These are phyloP conservation scores for Leptopilina syphax DNA, from an alignment of 2,888 invertebrate species.

Conservation along the genomic window DNA sequence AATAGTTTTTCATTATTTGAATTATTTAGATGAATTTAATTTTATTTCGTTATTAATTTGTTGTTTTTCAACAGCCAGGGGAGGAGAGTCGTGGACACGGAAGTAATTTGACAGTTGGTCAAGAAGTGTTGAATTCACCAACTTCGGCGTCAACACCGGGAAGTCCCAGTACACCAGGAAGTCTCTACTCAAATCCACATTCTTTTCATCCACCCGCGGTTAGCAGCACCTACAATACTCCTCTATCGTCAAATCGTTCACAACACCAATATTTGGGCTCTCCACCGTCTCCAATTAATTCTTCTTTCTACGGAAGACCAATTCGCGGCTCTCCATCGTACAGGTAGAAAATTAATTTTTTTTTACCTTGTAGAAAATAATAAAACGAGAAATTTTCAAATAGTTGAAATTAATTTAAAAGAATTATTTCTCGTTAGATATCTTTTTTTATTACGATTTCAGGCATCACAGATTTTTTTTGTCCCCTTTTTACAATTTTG, in stretches of 20 bases:
- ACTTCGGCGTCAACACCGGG: constrained; percentile 69
- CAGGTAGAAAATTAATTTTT: constrained; percentile 59
- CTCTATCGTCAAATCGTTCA: constrained; percentile 60
- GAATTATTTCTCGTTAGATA: too few species aligned
- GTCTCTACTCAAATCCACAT: constrained; percentile 69
- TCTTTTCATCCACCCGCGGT: constrained; percentile 60
- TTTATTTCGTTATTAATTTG: too few species aligned
- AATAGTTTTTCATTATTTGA: too few species aligned
- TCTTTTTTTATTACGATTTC: too few species aligned
- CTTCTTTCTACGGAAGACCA: constrained; percentile 67
- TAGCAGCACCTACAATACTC: constrained; percentile 52
- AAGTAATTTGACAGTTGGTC: constrained; percentile 52
- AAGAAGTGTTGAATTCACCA: constrained; percentile 69
- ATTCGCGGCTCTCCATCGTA: constrained; percentile 72
- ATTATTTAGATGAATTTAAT: too few species aligned
- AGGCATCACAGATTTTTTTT: too few species aligned
- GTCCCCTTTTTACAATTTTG: too few species aligned
- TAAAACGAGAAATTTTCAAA: constrained; percentile 54
- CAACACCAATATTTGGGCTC: constrained; percentile 60
- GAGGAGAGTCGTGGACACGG: constrained; percentile 26
- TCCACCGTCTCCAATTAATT: constrained; percentile 62
- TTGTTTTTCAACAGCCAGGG: not conserved
- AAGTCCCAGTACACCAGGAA: constrained; percentile 70
- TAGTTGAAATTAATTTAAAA: constrained; percentile 19
- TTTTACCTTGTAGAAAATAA: too few species aligned